Percentiles rank a stretch among this genome's conserved stretches.
These are phyloP conservation scores for Petrocephalus zakoni DNA, from an alignment of 2,113 vertebrate genomes.

Conservation along the genomic window DNA sequence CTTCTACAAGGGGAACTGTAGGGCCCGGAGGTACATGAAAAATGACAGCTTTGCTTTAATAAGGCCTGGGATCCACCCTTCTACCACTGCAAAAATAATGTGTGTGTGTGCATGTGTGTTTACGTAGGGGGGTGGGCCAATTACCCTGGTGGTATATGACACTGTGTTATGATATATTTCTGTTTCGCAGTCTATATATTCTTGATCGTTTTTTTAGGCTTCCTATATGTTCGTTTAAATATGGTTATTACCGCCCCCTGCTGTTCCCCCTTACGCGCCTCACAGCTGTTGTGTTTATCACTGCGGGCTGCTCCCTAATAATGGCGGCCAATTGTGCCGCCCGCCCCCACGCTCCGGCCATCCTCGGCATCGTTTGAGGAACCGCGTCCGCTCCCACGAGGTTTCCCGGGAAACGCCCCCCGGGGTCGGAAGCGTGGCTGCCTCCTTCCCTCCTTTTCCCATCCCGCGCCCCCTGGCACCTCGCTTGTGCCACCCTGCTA, in stretches of 20 bases:
- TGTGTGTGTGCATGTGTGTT: neutral
- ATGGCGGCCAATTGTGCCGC: neutral
- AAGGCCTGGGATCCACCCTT: neutral
- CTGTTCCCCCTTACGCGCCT: neutral
- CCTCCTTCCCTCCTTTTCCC: neutral
- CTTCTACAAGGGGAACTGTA: neutral
- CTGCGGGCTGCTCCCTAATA: neutral
- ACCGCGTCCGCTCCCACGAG: neutral
- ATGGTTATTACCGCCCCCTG: neutral
- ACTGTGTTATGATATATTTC: neutral
- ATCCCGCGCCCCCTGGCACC: neutral
- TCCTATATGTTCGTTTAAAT: neutral
- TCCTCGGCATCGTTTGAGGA: neutral
- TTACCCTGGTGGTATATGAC: neutral
- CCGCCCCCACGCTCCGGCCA: neutral
- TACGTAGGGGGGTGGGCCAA: neutral
- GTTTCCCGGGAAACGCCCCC: neutral
- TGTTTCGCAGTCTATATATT: neutral
- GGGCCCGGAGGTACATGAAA: neutral
- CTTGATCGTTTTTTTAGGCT: neutral
- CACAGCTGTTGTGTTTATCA: neutral
- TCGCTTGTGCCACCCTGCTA: conserved; percentile 2
- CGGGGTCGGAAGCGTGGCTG: neutral
- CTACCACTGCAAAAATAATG: neutral
- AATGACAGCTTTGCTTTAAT: conserved; percentile 6